These are phyloP conservation scores for Euglossa dilemma DNA, from an alignment of 1,140 invertebrate species.

Conservation along the genomic window DNA sequence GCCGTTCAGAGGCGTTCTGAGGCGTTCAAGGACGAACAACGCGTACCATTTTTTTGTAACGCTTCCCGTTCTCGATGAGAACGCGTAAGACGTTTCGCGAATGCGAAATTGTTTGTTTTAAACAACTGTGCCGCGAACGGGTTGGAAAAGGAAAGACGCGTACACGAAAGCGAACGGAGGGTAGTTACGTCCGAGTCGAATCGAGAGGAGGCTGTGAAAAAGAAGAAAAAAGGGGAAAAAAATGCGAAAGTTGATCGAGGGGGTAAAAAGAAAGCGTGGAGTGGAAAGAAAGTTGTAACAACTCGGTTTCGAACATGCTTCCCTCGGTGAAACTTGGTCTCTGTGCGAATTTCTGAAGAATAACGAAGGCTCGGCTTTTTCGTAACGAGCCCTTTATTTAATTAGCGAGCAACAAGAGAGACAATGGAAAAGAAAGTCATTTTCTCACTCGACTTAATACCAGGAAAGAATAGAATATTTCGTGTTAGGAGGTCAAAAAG, in stretches of 20 bases:
- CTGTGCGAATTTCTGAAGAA: constrained; percentile 14
- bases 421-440: constrained; percentile 56
- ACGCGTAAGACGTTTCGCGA: no score
- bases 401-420: constrained; percentile 53
- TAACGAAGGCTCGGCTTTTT: constrained; percentile 35
- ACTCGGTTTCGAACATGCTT: constrained; percentile 2
- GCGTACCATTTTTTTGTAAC: background rate
- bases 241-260: background rate
- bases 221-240: background rate
- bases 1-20: background rate
- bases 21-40: no score
- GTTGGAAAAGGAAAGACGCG: background rate
- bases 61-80: background rate
- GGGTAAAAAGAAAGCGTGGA: no score
- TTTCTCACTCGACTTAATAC: constrained; percentile 53
- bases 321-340: constrained; percentile 33
- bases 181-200: background rate
- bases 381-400: constrained; percentile 60
- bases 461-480: background rate
- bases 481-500: constrained; percentile 27
- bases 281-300: background rate
- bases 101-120: background rate
- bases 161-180: no score
- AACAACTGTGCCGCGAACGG: background rate
- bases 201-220: background rate